phyloP scores from a whole-genome alignment of 2,797 vertebrate species.

The Chelon labrosus region DNA sequence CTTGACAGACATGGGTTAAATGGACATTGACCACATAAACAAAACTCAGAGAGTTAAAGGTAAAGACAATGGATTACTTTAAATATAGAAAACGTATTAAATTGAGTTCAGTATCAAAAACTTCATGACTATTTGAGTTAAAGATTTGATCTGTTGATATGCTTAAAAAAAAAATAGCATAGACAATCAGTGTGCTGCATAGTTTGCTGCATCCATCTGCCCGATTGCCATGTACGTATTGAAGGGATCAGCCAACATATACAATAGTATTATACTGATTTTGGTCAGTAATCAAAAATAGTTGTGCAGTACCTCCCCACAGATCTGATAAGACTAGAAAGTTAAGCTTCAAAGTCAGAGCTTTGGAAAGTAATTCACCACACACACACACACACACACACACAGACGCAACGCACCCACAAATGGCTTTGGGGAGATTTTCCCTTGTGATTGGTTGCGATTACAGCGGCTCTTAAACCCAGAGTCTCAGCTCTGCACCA shows the following conservation, averaged over 20 bases:
- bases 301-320: conserved; percentile 8
- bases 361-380: conserved; percentile 38
- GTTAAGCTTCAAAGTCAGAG: conserved; percentile 45
- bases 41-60: too few relatives aligned
- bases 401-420: conserved; percentile 14
- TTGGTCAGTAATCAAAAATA: conserved; percentile 7
- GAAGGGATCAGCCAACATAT: too few relatives aligned
- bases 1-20: too few relatives aligned
- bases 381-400: conserved; percentile 30
- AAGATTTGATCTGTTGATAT: too few relatives aligned
- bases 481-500: conserved; percentile 39
- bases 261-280: neutral
- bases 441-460: conserved; percentile 53
- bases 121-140: too few relatives aligned
- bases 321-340: conserved; percentile 44
- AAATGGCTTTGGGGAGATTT: conserved; percentile 56
- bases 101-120: too few relatives aligned
- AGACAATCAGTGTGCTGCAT: neutral
- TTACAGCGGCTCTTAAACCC: conserved; percentile 40
- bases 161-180: too few relatives aligned
- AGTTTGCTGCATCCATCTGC: too few relatives aligned
- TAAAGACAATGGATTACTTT: too few relatives aligned
- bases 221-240: too few relatives aligned
- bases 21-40: too few relatives aligned
- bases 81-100: too few relatives aligned